Evolutionary conservation across 2,113 vertebrate genomes (phyloP).

Genomic region (Polypterus bichir): DNA sequence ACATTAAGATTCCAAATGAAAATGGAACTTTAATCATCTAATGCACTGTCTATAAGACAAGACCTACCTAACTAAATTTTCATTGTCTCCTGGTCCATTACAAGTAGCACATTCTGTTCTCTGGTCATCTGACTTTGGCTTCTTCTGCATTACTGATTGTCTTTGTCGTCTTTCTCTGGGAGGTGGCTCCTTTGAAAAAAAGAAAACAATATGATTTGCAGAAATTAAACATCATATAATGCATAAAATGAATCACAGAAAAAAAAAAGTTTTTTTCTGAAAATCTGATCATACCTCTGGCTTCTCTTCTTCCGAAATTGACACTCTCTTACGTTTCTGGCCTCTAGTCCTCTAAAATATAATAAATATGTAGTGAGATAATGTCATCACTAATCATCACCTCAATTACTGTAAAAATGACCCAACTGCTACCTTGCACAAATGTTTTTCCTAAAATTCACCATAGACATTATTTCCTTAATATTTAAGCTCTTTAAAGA

Average conservation of each 20-base stretch:
- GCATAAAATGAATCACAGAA: conserved; percentile 20
- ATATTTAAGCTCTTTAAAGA: too few relatives aligned
- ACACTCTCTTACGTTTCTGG: conserved; percentile 75
- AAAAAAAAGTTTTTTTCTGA: conserved; percentile 23
- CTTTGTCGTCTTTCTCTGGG: conserved; percentile 79
- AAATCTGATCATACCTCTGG: conserved; percentile 53
- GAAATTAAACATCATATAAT: not conserved
- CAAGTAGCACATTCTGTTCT: conserved; percentile 86
- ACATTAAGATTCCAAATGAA: conserved; percentile 40
- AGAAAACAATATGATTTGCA: conserved; percentile 16
- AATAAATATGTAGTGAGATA: not conserved
- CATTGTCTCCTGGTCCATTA: conserved; percentile 88
- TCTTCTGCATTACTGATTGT: conserved; percentile 79
- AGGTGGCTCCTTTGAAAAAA: conserved; percentile 65
- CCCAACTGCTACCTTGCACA: too few relatives aligned
- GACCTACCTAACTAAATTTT: conserved; percentile 90
- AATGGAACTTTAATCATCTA: conserved; percentile 44
- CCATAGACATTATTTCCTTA: too few relatives aligned
- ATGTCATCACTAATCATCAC: too few relatives aligned
- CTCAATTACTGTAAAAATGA: too few relatives aligned
- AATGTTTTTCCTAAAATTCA: too few relatives aligned
- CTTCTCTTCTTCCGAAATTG: conserved; percentile 81
- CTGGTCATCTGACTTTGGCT: conserved; percentile 82
- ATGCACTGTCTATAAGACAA: conserved; percentile 31
- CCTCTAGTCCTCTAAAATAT: conserved; percentile 84